A percentile compares a stretch with the other conserved stretches of the same genome.
Evolutionary conservation across 2,797 vertebrate genomes (phyloP).

Genomic region (Phataginus tricuspis): DNA sequence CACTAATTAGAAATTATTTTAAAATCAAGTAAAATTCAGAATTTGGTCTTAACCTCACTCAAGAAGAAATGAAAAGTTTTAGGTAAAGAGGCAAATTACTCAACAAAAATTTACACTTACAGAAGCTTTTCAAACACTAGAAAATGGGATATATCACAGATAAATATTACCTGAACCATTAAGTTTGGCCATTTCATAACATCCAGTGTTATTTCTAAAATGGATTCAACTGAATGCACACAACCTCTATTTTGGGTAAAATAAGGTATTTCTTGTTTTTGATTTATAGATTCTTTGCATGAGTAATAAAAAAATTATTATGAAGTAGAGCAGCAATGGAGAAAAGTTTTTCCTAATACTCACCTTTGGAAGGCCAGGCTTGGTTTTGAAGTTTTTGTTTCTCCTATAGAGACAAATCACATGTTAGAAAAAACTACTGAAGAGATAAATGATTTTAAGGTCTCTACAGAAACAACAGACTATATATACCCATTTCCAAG

Average conservation of each 20-base stretch:
- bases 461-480: background rate
- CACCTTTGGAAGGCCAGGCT: slow-evolving; percentile 96
- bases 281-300: background rate
- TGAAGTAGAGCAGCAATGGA: background rate
- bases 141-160: slow-evolving; percentile 10
- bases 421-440: slow-evolving; percentile 32
- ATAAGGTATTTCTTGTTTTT: slow-evolving; percentile 10
- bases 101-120: slow-evolving; percentile 23
- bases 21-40: slow-evolving; percentile 45
- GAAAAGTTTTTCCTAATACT: slow-evolving; percentile 53
- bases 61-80: slow-evolving; percentile 31
- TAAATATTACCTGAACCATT: slow-evolving; percentile 50
- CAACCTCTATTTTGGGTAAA: slow-evolving; percentile 3
- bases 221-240: background rate
- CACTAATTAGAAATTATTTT: background rate
- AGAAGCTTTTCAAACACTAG: slow-evolving; percentile 31
- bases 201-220: slow-evolving; percentile 37
- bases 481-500: background rate
- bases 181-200: background rate
- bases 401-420: slow-evolving; percentile 89
- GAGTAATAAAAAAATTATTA: slow-evolving; percentile 27
- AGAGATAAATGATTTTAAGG: slow-evolving; percentile 24
- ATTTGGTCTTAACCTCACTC: slow-evolving; percentile 4
- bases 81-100: slow-evolving; percentile 11
- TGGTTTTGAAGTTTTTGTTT: slow-evolving; percentile 96